Base-by-base conservation (phyloP, 2,888 invertebrate genomes). In the Argyresthia albistria region DNA sequence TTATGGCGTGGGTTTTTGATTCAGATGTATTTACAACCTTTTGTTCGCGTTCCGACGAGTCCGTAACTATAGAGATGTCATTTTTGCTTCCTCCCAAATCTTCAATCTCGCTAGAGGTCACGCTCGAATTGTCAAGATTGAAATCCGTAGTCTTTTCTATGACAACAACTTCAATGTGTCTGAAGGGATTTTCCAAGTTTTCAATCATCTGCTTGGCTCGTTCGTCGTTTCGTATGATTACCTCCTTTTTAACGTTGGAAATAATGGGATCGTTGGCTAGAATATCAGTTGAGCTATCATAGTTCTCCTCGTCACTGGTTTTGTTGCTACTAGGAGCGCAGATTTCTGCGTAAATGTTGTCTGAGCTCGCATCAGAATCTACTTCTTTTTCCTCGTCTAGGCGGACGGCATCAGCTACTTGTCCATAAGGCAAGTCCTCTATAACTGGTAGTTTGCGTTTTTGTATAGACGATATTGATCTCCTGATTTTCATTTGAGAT, bases 271-370 rank as follows among this genome's bases (percentile, higher is more conserved):
- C 87, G 7, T 75, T 86, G 9, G 87, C 87, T 58, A 87, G 59
- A 0, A 88, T 70, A 51, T 88, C 88, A 53, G 81, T 73, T 53
- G 77, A 83, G 53, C 69, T 80, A 50, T 87, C 86, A 51, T 86
- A 87, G 16, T 60, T 69, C 58, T 86, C 87, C 57, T 87, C 84
- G 14, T 86, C 86, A 50, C 67, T 74, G 11, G 62, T 60, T 64
- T 80, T 84, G 54, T 73, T 71, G 1, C 67, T 73, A 50, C 76
- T 79, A 1, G 88, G 81, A 45, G 80, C 66, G 59, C 92, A 92
- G 55, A 93, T 92, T 73, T 93, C 92, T 50, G 92, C 92, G 66
- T 92, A 93, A 61, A 93, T 92, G 62, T 92, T 92, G 63, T 92
- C 92, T 37, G 82, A 83, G 57, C 76, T 77, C 3, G 79, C 68